Conservation (phyloP, 2,888 invertebrate species). For the Hirtodrosophila duncani region DNA sequence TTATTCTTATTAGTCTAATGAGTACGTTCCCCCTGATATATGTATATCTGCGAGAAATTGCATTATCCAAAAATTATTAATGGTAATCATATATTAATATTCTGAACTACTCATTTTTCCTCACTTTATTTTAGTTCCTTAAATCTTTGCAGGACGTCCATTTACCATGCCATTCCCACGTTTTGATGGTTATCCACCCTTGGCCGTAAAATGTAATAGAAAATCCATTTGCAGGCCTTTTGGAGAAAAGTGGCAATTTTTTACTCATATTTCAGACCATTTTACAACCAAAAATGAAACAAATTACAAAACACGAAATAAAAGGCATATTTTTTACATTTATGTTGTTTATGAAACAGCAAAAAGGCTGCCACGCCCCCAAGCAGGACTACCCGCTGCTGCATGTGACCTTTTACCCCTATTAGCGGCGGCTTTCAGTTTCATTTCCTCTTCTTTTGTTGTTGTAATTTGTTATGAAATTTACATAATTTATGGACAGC, state of each 20-base stretch:
- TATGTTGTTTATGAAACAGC: conserved; percentile 54
- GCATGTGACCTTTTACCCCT: conserved; percentile 65
- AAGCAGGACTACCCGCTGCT: conserved; percentile 31
- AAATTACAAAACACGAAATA: conserved; percentile 65
- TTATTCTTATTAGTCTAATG: no score
- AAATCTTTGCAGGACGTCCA: no score
- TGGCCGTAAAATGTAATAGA: conserved; percentile 49
- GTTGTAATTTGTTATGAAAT: conserved; percentile 51
- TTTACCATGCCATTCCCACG: conserved; percentile 34
- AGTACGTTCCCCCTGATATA: no score
- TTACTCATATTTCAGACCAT: conserved; percentile 61
- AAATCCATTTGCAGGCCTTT: conserved; percentile 48
- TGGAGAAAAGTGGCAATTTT: conserved; percentile 58
- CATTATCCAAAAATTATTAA: no score
- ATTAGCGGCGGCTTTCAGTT: conserved; percentile 48
- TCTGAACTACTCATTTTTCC: no score
- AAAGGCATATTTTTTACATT: conserved; percentile 69
- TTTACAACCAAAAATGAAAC: conserved; percentile 38
- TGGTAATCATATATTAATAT: no score
- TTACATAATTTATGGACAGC: conserved; percentile 68
- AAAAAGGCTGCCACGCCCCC: conserved; percentile 44
- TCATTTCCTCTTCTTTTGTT: conserved; percentile 27
- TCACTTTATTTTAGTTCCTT: no score
- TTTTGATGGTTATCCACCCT: conserved; percentile 25
- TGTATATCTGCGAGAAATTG: no score